phyloP scores from a whole-genome alignment of 2,113 vertebrate genomes.

The Mormoops blainvillei region DNA sequence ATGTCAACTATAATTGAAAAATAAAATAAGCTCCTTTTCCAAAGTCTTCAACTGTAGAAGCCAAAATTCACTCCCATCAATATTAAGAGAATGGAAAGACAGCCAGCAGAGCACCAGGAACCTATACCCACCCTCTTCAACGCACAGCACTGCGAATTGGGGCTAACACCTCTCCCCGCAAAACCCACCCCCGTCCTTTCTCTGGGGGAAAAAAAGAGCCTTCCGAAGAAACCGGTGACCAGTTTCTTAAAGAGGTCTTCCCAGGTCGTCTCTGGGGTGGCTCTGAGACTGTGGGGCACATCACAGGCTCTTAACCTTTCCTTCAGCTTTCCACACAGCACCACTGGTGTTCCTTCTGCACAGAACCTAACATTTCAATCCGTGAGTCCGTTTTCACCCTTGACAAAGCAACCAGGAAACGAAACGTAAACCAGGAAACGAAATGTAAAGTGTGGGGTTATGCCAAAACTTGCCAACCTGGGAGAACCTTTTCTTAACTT shows the following conservation, averaged over 20 bases:
- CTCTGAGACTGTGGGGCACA: background rate
- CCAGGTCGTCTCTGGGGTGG: background rate
- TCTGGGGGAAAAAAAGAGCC: background rate
- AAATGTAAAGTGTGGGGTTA: slow-evolving; percentile 31
- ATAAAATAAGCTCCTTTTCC: background rate
- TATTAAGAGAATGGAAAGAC: background rate
- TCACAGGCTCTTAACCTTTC: slow-evolving; percentile 11
- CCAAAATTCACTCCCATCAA: background rate
- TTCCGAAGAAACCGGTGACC: background rate
- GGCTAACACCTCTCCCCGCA: too few relatives aligned
- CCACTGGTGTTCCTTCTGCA: background rate
- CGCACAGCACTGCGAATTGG: background rate
- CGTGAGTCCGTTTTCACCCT: slow-evolving; percentile 11
- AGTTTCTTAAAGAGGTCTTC: background rate
- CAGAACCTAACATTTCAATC: slow-evolving; percentile 5
- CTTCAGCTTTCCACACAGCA: background rate
- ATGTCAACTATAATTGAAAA: background rate
- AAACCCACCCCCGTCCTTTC: background rate
- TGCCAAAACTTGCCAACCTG: slow-evolving; percentile 11
- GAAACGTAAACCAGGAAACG: slow-evolving; percentile 42
- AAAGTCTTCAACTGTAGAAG: background rate
- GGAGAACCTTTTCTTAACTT: slow-evolving; percentile 20
- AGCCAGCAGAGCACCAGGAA: background rate
- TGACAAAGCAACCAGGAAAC: slow-evolving; percentile 53
- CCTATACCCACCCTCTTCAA: background rate